Base-by-base conservation (phyloP, 2,888 invertebrate species). In the Perizoma affinitatum region DNA sequence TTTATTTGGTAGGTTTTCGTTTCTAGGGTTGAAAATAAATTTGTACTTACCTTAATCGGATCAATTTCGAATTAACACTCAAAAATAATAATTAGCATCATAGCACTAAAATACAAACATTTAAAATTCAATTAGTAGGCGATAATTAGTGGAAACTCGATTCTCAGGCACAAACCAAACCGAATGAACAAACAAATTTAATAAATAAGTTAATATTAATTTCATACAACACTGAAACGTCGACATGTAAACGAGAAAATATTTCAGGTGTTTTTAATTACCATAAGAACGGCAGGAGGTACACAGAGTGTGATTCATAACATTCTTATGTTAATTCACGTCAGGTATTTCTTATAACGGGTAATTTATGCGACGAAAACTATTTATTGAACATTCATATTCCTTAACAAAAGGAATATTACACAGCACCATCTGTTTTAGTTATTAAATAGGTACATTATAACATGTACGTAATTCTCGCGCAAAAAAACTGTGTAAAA, bases 261-360 rank as follows among this genome's bases (percentile, higher is more conserved):
- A 61, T 63, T 70, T 66, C 70, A 66, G 71, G 65, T 65, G 64
- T 69, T 70, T 68, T 56, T 63, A 46, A 71, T 74, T 70, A 72
- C 68, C 72, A 75, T 69, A 74, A 71, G 58, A 59, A 62, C 56
- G 65, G 67, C 67, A 76, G 70, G 61, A 72, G 63, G 48, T 67
- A 69, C 69, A 68, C 58, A 73, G 80, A 80, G 79, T 79, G 68
- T 72, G 65, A 74, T 72, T 70, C 69, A 70, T 73, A 74, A 74
- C 72, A 78, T 82, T 78, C 74, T 80, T 72, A 84, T 83, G 81
- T 68, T 75, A 84, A 84, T 80, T 65, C 52, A 68, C 54, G 72
- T 69, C 74, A 74, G 70, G 75, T 73, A 73, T 76, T 69, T 68
- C 71, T 70, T 69, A 69, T 61, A 44, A 43, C 44, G 43, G 68